These are phyloP conservation scores for Euura lappo DNA, from an alignment of 1,140 invertebrate genomes.

Conservation along the genomic window DNA sequence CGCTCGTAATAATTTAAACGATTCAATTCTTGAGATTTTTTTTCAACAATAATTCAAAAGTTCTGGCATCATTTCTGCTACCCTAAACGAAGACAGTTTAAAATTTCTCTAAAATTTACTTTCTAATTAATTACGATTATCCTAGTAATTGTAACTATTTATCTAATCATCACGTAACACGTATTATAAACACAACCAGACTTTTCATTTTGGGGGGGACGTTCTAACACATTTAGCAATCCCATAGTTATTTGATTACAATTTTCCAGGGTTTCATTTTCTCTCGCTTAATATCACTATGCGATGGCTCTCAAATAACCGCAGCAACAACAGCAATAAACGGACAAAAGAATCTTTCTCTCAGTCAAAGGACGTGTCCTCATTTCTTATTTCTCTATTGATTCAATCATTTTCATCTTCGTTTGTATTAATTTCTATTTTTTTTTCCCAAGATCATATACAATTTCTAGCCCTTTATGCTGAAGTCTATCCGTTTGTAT, in stretches of 20 bases:
- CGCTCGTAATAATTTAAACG: no score
- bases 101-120: neutral
- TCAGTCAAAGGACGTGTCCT: neutral
- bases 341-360: neutral
- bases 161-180: neutral
- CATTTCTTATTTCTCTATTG: neutral
- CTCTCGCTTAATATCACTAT: neutral
- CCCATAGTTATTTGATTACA: neutral
- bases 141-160: neutral
- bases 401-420: neutral
- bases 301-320: no score
- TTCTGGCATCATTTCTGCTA: neutral
- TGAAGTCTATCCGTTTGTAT: neutral
- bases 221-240: neutral
- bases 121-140: conserved; percentile 3
- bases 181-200: conserved; percentile 1
- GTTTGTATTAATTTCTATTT: neutral
- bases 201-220: neutral
- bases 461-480: neutral
- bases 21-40: no score
- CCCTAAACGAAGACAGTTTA: neutral
- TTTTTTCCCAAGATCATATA: no score
- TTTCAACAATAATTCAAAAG: no score
- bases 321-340: no score
- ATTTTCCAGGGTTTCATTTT: neutral